Evolutionary conservation across 1,140 invertebrate species (phyloP).

Genomic region (Hetaerina americana): DNA sequence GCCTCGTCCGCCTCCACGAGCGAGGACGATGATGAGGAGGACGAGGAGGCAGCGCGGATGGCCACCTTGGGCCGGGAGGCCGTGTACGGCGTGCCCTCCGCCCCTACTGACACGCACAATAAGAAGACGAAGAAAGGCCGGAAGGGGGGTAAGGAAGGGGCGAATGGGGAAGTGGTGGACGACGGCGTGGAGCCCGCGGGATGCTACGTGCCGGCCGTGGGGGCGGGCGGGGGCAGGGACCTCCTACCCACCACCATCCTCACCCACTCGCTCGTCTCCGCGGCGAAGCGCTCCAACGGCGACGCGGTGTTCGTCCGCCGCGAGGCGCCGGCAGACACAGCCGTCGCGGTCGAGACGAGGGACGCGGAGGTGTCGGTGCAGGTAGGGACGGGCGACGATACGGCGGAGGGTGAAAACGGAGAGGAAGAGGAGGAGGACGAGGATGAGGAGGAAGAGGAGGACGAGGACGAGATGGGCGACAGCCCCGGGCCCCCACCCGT

Average conservation of each 20-base stretch:
- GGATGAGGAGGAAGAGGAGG: slow-evolving; percentile 19
- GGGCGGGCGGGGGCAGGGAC: slow-evolving; percentile 24
- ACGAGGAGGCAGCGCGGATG: too few species aligned
- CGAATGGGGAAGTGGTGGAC: neutral
- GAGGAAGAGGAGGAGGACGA: slow-evolving; percentile 17
- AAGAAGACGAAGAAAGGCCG: too few species aligned
- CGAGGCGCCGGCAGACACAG: neutral
- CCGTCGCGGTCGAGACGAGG: neutral
- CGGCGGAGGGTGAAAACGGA: slow-evolving; percentile 7
- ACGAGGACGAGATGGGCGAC: slow-evolving; percentile 10
- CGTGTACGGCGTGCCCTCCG: neutral
- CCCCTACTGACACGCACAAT: too few species aligned
- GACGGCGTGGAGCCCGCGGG: slow-evolving; percentile 15
- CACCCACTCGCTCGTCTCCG: slow-evolving; percentile 34
- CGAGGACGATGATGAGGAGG: neutral
- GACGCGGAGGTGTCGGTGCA: neutral
- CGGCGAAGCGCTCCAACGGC: slow-evolving; percentile 11
- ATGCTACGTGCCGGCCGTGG: slow-evolving; percentile 31
- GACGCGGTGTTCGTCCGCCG: slow-evolving; percentile 12
- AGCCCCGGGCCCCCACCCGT: neutral
- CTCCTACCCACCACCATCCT: slow-evolving; percentile 32
- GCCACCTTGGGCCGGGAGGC: too few species aligned
- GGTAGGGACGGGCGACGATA: neutral
- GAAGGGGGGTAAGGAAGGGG: neutral
- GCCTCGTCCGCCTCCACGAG: neutral